Evolutionary conservation across 2,888 invertebrate species (phyloP).

Genomic region (Cordilura impudica): DNA sequence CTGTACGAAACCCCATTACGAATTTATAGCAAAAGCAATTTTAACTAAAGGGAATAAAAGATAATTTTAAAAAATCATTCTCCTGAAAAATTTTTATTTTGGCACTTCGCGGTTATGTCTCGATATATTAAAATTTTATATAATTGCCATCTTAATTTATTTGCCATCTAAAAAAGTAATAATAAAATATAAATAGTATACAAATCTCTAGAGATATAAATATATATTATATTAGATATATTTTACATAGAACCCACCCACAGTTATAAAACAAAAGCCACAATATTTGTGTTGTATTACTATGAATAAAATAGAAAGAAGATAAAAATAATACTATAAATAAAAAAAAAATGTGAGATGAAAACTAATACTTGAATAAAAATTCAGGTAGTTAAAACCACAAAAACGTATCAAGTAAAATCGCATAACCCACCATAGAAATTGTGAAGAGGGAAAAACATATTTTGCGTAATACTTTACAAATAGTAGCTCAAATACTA

Average conservation of each 20-base stretch:
- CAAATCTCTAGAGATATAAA: background rate
- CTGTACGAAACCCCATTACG: no score
- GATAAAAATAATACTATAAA: background rate
- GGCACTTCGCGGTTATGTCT: no score
- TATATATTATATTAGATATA: background rate
- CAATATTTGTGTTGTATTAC: constrained; percentile 26
- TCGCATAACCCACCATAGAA: constrained; percentile 32
- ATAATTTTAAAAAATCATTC: no score
- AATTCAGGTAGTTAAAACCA: constrained; percentile 54
- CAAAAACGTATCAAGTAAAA: constrained; percentile 36
- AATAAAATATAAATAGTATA: background rate
- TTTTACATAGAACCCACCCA: constrained; percentile 4
- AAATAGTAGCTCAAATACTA: background rate
- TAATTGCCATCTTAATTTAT: no score
- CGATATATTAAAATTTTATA: no score
- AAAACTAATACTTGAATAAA: constrained; percentile 46
- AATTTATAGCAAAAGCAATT: no score
- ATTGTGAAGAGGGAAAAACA: constrained; percentile 31
- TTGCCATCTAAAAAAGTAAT: no score
- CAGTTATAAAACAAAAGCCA: constrained; percentile 19
- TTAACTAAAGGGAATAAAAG: no score
- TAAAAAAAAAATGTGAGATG: constrained; percentile 30
- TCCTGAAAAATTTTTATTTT: no score
- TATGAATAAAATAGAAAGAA: background rate
- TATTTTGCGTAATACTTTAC: constrained; percentile 44